Percentiles rank a stretch among this genome's conserved stretches.
phyloP scores from a whole-genome alignment of 2,113 vertebrate genomes.

The Catharus fuscescens region DNA sequence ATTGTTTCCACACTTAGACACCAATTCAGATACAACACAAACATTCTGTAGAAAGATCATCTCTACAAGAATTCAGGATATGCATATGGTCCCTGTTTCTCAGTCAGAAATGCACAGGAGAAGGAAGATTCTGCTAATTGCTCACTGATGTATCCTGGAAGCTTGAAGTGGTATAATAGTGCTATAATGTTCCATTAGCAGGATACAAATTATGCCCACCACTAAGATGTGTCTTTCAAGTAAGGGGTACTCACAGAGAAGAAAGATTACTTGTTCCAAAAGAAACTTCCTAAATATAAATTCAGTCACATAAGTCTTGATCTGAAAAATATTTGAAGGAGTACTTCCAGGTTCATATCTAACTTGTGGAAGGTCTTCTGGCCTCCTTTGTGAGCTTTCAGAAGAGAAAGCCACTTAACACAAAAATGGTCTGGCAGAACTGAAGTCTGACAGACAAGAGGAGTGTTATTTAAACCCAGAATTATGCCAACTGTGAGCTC shows the following conservation, averaged over 20 bases:
- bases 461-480: conserved; percentile 40
- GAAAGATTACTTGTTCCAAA: neutral
- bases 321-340: neutral
- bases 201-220: neutral
- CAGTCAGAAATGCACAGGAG: neutral
- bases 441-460: conserved; percentile 37
- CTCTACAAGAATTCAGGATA: neutral
- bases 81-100: neutral
- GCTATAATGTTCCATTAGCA: neutral
- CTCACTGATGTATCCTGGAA: neutral
- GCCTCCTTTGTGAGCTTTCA: neutral
- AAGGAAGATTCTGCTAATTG: neutral
- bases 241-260: neutral
- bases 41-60: neutral
- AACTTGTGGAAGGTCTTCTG: neutral
- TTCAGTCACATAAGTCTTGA: neutral
- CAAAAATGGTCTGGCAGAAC: conserved; percentile 8
- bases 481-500: conserved; percentile 48
- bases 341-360: neutral
- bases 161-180: neutral
- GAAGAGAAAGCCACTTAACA: neutral
- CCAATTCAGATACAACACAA: neutral
- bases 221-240: neutral
- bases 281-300: neutral
- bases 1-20: neutral